phyloP scores from a whole-genome alignment of 2,888 invertebrate genomes.

The Cynaeus angustus region DNA sequence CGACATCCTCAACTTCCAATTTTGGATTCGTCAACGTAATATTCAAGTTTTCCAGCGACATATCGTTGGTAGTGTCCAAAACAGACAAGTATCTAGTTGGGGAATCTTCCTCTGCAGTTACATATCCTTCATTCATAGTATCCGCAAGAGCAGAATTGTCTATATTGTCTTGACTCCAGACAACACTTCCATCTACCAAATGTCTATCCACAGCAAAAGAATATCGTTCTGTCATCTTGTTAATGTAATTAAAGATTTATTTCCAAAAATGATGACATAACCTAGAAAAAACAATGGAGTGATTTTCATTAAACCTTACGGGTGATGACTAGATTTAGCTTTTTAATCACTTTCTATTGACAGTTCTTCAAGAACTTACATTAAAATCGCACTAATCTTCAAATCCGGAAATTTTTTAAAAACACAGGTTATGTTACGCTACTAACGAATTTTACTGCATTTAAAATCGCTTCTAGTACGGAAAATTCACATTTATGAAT shows the following conservation, averaged over 20 bases:
- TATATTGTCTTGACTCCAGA: constrained; percentile 21
- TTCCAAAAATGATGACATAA: constrained; percentile 5
- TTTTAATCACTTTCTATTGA: neutral
- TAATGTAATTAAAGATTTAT: neutral
- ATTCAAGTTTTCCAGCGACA: constrained; percentile 60
- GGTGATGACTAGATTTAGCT: neutral
- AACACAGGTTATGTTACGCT: neutral
- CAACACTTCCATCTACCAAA: constrained; percentile 7
- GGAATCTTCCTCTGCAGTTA: constrained; percentile 63
- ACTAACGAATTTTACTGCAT: neutral
- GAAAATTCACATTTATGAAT: neutral
- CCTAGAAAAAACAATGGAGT: constrained; percentile 4
- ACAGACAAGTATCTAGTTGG: constrained; percentile 67
- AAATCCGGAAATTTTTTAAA: neutral
- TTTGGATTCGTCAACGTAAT: constrained; percentile 54
- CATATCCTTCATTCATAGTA: constrained; percentile 64
- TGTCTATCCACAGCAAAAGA: constrained; percentile 31
- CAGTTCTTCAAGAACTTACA: neutral
- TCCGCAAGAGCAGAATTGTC: constrained; percentile 57
- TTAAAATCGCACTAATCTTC: neutral
- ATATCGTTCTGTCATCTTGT: constrained; percentile 43
- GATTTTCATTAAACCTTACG: neutral
- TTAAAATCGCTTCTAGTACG: neutral
- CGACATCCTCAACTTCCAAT: constrained; percentile 52
- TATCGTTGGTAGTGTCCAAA: constrained; percentile 62